Evolutionary conservation across 2,888 invertebrate genomes (phyloP).

Genomic region (Andrena hattorfiana): DNA sequence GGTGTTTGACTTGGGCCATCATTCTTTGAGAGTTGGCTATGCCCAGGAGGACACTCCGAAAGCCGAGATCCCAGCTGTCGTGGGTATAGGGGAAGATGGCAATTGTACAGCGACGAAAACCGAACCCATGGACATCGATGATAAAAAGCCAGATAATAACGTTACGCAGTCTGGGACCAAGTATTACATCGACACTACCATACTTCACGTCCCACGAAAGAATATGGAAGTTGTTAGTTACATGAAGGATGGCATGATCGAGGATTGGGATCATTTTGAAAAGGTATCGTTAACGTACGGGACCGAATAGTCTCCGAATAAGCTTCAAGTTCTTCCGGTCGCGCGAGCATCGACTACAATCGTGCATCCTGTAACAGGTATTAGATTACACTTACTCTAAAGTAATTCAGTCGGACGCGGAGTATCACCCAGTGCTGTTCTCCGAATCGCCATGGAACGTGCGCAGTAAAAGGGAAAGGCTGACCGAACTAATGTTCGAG

Average conservation of each 20-base stretch:
- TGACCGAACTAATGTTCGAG: constrained; percentile 99
- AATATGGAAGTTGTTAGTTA: constrained; percentile 96
- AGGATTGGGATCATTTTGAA: constrained; percentile 99
- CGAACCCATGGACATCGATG: constrained; percentile 89
- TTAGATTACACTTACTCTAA: constrained; percentile 97
- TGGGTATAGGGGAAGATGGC: constrained; percentile 92
- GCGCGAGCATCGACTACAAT: not conserved
- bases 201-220: constrained; percentile 95
- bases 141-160: constrained; percentile 91
- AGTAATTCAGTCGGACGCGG: constrained; percentile 96
- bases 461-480: constrained; percentile 95
- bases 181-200: constrained; percentile 97
- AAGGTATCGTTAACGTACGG: constrained; percentile 90
- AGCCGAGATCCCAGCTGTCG: constrained; percentile 97
- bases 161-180: constrained; percentile 89
- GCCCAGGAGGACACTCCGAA: constrained; percentile 99
- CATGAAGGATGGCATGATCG: constrained; percentile 99
- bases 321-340: not conserved
- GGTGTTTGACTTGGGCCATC: constrained; percentile 98
- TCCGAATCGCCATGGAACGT: constrained; percentile 99
- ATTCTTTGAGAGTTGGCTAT: constrained; percentile 95
- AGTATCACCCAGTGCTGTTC: constrained; percentile 98
- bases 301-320: not conserved
- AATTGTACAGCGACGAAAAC: constrained; percentile 87
- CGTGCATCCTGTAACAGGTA: constrained; percentile 72